phyloP scores from a whole-genome alignment of 1,140 invertebrate genomes.

The Listronotus bonariensis region DNA sequence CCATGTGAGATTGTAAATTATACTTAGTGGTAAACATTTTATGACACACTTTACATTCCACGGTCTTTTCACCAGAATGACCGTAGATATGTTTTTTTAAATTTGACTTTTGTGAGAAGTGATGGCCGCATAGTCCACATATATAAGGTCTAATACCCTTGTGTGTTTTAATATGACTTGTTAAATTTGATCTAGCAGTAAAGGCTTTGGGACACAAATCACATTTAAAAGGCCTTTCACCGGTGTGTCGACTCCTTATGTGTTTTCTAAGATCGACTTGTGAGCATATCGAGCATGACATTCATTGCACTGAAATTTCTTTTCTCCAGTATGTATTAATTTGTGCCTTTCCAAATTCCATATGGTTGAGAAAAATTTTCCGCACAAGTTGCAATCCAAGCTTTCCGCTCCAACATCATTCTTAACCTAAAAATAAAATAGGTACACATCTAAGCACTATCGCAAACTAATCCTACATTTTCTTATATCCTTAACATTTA shows the following conservation, averaged over 20 bases:
- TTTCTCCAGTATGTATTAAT: slow-evolving; percentile 10
- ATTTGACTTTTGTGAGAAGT: slow-evolving; percentile 26
- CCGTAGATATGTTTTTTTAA: slow-evolving; percentile 25
- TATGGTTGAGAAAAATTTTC: slow-evolving; percentile 14
- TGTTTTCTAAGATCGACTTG: slow-evolving; percentile 10
- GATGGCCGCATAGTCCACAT: slow-evolving; percentile 26
- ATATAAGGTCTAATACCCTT: slow-evolving; percentile 21
- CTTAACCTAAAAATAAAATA: no score
- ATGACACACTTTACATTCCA: slow-evolving; percentile 11
- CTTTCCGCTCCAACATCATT: no score
- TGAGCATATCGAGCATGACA: slow-evolving; percentile 11
- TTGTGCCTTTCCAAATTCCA: slow-evolving; percentile 23
- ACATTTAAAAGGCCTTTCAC: slow-evolving; percentile 30
- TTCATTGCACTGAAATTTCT: slow-evolving; percentile 3
- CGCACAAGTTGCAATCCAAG: slow-evolving; percentile 8
- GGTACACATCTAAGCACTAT: no score
- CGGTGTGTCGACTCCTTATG: slow-evolving; percentile 17
- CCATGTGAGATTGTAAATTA: slow-evolving; percentile 54
- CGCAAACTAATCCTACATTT: no score
- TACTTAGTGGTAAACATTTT: slow-evolving; percentile 27
- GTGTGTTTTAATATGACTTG: slow-evolving; percentile 24
- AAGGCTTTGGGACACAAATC: slow-evolving; percentile 27
- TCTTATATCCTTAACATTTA: no score
- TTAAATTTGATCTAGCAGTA: slow-evolving; percentile 24
- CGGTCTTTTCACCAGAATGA: slow-evolving; percentile 9